phyloP scores from a whole-genome alignment of 2,888 invertebrate genomes.

The Frankliniella fusca region DNA sequence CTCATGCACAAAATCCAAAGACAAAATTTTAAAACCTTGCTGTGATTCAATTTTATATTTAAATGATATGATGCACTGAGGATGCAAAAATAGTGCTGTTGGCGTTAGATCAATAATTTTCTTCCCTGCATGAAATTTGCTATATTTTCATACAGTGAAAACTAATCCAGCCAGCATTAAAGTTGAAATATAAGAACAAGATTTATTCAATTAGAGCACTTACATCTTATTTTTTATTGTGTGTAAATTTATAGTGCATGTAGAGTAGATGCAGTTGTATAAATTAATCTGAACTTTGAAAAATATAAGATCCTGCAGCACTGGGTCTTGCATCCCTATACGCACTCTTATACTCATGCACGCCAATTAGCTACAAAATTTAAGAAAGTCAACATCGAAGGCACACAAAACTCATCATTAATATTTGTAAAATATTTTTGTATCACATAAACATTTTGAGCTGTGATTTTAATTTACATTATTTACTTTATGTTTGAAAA shows the following conservation, averaged over 20 bases:
- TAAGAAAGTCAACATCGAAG: neutral
- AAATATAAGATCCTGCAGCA: neutral
- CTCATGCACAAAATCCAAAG: neutral
- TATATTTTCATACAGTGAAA: neutral
- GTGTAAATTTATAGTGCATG: neutral
- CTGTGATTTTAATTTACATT: too few relatives aligned
- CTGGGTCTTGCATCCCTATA: constrained; percentile 1
- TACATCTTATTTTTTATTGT: neutral
- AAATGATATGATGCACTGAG: neutral
- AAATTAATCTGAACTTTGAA: neutral
- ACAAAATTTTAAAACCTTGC: neutral
- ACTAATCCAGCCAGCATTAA: too few relatives aligned
- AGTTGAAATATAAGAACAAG: neutral
- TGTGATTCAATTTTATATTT: neutral
- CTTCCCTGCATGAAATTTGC: neutral
- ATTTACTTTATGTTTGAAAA: too few relatives aligned
- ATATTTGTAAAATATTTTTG: constrained; percentile 34
- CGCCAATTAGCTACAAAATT: neutral
- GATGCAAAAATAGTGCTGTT: constrained; percentile 18
- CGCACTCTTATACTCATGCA: neutral
- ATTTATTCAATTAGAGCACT: neutral
- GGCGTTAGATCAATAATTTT: neutral
- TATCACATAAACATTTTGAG: neutral
- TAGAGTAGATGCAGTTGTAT: neutral
- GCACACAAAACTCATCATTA: neutral